A percentile compares a stretch with the other conserved stretches of the same genome.
These are phyloP conservation scores for Prenolepis imparis DNA, from an alignment of 2,888 invertebrate genomes.

Conservation along the genomic window DNA sequence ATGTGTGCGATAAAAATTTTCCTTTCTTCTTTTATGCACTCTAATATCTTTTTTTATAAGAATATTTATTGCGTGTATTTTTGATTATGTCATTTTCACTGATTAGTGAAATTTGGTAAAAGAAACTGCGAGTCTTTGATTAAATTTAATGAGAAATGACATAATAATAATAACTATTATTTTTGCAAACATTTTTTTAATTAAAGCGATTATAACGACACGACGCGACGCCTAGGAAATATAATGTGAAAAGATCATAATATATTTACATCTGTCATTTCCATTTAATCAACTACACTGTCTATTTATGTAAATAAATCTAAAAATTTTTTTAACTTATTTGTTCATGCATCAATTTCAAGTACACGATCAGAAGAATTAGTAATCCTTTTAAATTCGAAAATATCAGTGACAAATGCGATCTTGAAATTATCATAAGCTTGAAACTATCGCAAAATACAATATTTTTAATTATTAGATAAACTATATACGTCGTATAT, in stretches of 20 bases:
- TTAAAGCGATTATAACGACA: neutral
- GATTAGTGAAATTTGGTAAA: neutral
- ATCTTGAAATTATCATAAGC: neutral
- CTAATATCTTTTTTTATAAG: neutral
- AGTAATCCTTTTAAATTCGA: neutral
- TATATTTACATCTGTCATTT: neutral
- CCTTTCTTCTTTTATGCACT: neutral
- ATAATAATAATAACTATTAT: neutral
- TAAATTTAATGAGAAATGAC: neutral
- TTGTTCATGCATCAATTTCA: neutral
- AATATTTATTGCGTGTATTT: neutral
- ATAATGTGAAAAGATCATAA: neutral
- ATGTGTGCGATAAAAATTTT: neutral
- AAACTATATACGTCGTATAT: neutral
- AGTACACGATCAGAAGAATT: neutral
- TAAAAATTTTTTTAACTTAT: neutral
- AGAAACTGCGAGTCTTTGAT: neutral
- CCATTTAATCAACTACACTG: neutral
- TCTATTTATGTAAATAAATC: neutral
- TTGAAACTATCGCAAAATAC: neutral
- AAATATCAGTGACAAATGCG: neutral
- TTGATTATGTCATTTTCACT: neutral
- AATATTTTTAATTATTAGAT: neutral
- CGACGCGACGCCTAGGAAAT: neutral
- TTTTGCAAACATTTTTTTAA: neutral